These are phyloP conservation scores for Brachionus asplanchnoidis DNA, from an alignment of 1,140 invertebrate genomes.

Conservation along the genomic window DNA sequence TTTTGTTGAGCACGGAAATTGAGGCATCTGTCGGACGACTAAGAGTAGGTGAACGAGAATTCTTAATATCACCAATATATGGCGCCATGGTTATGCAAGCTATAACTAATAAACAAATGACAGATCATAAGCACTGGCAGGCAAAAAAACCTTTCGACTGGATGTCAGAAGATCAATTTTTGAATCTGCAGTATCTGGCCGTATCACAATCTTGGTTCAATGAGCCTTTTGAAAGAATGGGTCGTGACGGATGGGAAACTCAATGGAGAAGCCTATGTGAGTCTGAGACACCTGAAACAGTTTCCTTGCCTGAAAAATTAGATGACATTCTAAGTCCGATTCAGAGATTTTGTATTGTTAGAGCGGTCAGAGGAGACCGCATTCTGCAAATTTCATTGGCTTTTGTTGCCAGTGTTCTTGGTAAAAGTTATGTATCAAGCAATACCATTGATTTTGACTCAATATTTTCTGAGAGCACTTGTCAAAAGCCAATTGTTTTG, in stretches of 20 bases:
- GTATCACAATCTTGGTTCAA: slow-evolving; percentile 44
- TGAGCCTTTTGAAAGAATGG: slow-evolving; percentile 55
- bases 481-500: slow-evolving; percentile 50
- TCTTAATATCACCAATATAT: slow-evolving; percentile 53
- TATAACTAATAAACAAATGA: neutral
- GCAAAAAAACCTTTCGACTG: slow-evolving; percentile 58
- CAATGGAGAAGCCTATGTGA: slow-evolving; percentile 56
- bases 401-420: slow-evolving; percentile 50
- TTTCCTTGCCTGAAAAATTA: slow-evolving; percentile 53
- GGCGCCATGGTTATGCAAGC: slow-evolving; percentile 44
- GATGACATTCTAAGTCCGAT: slow-evolving; percentile 50
- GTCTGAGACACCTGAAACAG: slow-evolving; percentile 50
- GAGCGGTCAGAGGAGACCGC: slow-evolving; percentile 53
- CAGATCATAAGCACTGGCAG: slow-evolving; percentile 44
- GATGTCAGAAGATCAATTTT: slow-evolving; percentile 57
- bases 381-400: slow-evolving; percentile 50
- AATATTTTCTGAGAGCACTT: slow-evolving; percentile 46
- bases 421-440: slow-evolving; percentile 10
- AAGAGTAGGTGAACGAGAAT: slow-evolving; percentile 51
- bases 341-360: slow-evolving; percentile 52
- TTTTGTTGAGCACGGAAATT: slow-evolving; percentile 44
- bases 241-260: slow-evolving; percentile 55
- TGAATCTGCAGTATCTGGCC: slow-evolving; percentile 51
- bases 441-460: neutral
- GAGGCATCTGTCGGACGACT: slow-evolving; percentile 47